A percentile compares a stretch with the other conserved stretches of the same genome.
phyloP scores from a whole-genome alignment of 2,797 vertebrate genomes.

The Knipowitschia caucasica region DNA sequence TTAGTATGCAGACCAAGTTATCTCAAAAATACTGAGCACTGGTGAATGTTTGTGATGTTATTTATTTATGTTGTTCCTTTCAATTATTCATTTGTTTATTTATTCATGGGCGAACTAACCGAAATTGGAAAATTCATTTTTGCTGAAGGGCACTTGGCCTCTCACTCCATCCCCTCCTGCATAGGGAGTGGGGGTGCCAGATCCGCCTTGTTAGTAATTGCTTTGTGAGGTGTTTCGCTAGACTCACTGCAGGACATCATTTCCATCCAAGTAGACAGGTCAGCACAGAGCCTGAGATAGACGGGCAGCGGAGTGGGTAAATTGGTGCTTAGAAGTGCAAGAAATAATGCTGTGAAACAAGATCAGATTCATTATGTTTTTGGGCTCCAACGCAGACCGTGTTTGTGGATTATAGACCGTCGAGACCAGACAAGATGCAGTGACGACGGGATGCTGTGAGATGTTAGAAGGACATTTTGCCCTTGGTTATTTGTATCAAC shows the following conservation, averaged over 20 bases:
- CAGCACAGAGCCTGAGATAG: slow-evolving; percentile 41
- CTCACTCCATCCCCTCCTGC: slow-evolving; percentile 46
- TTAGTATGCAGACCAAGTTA: slow-evolving; percentile 78
- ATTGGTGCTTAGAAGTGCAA: slow-evolving; percentile 25
- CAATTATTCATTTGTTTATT: slow-evolving; percentile 89
- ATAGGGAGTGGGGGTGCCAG: slow-evolving; percentile 51
- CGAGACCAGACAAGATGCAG: slow-evolving; percentile 19
- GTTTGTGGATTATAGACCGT: slow-evolving; percentile 16
- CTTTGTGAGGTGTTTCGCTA: slow-evolving; percentile 71
- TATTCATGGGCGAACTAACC: slow-evolving; percentile 84
- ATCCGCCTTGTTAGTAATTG: slow-evolving; percentile 76
- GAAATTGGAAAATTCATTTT: slow-evolving; percentile 86
- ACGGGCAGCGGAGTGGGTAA: slow-evolving; percentile 29
- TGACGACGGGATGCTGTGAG: slow-evolving; percentile 31
- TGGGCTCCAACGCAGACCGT: slow-evolving; percentile 12
- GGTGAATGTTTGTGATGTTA: slow-evolving; percentile 83
- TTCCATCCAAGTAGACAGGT: slow-evolving; percentile 65
- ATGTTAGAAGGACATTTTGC: slow-evolving; percentile 41
- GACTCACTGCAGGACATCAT: slow-evolving; percentile 65
- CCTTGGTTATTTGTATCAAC: slow-evolving; percentile 45
- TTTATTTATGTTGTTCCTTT: slow-evolving; percentile 85
- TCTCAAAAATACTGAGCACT: slow-evolving; percentile 79
- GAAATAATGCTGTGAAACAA: slow-evolving; percentile 20
- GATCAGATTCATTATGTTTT: slow-evolving; percentile 29
- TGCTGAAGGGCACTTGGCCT: slow-evolving; percentile 79